Conservation (phyloP, 2,888 invertebrate genomes). For the Thymelicus lineola region DNA sequence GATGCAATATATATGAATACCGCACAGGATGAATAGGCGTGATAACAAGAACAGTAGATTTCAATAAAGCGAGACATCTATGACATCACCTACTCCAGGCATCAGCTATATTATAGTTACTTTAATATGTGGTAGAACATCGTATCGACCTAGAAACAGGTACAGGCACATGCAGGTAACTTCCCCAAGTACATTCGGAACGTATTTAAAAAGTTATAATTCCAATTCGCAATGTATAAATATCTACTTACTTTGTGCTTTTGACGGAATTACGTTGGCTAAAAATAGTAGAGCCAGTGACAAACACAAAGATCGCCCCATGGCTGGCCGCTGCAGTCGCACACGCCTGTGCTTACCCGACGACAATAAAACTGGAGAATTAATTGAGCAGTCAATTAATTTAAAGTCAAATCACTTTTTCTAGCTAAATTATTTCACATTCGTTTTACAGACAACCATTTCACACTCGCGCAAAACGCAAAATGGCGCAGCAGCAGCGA, state of each 20-base stretch:
- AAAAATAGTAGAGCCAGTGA: constrained; percentile 67
- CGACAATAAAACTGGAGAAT: neutral
- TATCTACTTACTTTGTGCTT: constrained; percentile 66
- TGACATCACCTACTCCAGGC: constrained; percentile 54
- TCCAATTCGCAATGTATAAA: constrained; percentile 34
- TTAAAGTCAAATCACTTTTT: constrained; percentile 2
- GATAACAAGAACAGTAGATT: constrained; percentile 30
- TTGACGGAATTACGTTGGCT: constrained; percentile 61
- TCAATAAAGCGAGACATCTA: constrained; percentile 50
- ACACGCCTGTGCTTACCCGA: constrained; percentile 3
- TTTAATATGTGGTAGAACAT: no score
- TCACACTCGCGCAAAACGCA: constrained; percentile 3
- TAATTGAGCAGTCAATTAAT: constrained; percentile 2
- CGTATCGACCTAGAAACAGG: constrained; percentile 41
- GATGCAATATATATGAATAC: neutral
- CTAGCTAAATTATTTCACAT: neutral
- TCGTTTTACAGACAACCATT: neutral
- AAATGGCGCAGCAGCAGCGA: constrained; percentile 27
- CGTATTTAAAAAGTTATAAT: constrained; percentile 2
- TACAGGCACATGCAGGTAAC: constrained; percentile 40
- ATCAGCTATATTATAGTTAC: no score
- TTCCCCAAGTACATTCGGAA: constrained; percentile 26
- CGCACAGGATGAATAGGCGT: neutral
- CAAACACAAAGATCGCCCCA: constrained; percentile 48
- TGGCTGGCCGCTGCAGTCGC: constrained; percentile 39